These are phyloP conservation scores for Festucalex cinctus DNA, from an alignment of 2,113 vertebrate genomes.

Conservation along the genomic window DNA sequence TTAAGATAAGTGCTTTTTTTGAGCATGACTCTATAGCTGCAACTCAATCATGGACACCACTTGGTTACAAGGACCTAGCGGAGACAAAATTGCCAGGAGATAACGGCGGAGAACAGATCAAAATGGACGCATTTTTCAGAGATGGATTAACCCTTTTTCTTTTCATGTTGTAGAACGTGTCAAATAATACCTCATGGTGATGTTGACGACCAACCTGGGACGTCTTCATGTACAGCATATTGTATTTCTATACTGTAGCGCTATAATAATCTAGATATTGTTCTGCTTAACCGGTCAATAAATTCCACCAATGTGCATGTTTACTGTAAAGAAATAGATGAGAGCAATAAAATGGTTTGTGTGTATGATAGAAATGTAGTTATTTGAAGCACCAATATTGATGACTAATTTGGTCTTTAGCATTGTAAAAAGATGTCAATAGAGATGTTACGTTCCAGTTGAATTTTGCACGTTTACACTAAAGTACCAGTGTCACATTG, in stretches of 20 bases:
- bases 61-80: neutral
- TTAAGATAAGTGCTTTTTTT: neutral
- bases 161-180: slow-evolving; percentile 24
- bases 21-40: slow-evolving; percentile 2
- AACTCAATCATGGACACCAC: slow-evolving; percentile 14
- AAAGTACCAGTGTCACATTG: no score
- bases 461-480: slow-evolving; percentile 22
- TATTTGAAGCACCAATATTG: neutral
- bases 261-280: slow-evolving; percentile 42
- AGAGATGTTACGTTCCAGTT: neutral
- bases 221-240: slow-evolving; percentile 46
- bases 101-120: slow-evolving; percentile 4
- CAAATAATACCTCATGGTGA: slow-evolving; percentile 39
- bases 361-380: slow-evolving; percentile 14
- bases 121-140: neutral
- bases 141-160: slow-evolving; percentile 14
- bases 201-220: slow-evolving; percentile 25
- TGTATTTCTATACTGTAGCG: slow-evolving; percentile 55
- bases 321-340: slow-evolving; percentile 69
- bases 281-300: slow-evolving; percentile 59
- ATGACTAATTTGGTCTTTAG: neutral
- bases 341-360: slow-evolving; percentile 63
- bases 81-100: slow-evolving; percentile 7
- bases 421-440: neutral
- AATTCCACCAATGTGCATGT: slow-evolving; percentile 69